A percentile compares a stretch with the other conserved stretches of the same genome.
Evolutionary conservation across 2,113 vertebrate genomes (phyloP).

Genomic region (Amphiprion percula): DNA sequence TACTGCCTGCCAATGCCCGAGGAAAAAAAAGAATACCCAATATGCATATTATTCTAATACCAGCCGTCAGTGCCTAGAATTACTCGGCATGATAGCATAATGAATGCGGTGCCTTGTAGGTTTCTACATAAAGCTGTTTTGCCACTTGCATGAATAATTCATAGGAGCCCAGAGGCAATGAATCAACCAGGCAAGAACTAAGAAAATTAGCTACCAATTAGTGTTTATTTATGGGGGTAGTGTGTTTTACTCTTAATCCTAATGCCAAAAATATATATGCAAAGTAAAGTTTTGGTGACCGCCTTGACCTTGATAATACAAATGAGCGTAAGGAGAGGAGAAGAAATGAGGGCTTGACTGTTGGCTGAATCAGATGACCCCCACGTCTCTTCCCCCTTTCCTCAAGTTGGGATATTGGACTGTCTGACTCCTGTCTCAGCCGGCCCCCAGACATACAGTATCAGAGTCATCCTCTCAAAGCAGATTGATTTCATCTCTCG

Average conservation of each 20-base stretch:
- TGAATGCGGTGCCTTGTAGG: conserved; percentile 89
- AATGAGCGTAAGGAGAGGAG: conserved; percentile 23
- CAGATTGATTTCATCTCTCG: conserved; percentile 70
- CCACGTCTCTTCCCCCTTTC: not conserved
- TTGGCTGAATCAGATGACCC: conserved; percentile 58
- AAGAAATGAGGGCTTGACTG: conserved; percentile 15
- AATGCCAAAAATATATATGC: conserved; percentile 44
- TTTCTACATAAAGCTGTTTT: conserved; percentile 91
- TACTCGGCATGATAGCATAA: conserved; percentile 89
- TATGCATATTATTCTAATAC: conserved; percentile 91
- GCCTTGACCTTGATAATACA: conserved; percentile 67
- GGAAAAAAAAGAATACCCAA: conserved; percentile 79
- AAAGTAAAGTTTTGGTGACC: conserved; percentile 65
- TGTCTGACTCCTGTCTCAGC: conserved; percentile 45
- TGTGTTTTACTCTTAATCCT: conserved; percentile 66
- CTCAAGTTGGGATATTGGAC: conserved; percentile 36
- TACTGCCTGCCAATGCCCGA: conserved; percentile 80
- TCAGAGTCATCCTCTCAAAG: conserved; percentile 62
- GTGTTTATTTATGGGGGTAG: conserved; percentile 91
- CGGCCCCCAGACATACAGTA: conserved; percentile 60
- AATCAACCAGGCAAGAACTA: conserved; percentile 93
- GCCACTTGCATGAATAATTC: conserved; percentile 93
- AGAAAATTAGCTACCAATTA: conserved; percentile 96
- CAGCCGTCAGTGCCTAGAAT: conserved; percentile 87
- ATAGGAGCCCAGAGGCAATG: conserved; percentile 92